Conservation (phyloP, 2,113 vertebrate species). For the Apistogramma diplotaenia region DNA sequence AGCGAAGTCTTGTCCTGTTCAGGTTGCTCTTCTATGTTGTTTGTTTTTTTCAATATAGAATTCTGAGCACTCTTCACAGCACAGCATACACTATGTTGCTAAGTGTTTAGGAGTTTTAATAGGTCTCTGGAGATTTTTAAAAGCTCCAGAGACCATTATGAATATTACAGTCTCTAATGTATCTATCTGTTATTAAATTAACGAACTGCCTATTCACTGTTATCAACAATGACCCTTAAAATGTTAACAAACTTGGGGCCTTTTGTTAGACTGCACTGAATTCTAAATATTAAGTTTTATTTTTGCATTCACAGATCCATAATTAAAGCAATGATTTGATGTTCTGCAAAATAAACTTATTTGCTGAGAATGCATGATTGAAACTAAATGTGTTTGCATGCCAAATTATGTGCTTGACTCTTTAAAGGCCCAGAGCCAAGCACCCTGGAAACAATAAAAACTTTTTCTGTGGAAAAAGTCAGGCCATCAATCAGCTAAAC, state of each 20-base stretch:
- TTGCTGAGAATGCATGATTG: background rate
- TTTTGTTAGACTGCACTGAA: background rate
- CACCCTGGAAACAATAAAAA: background rate
- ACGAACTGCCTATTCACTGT: background rate
- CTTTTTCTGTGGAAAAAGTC: background rate
- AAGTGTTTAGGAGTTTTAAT: no score
- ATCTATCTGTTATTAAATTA: background rate
- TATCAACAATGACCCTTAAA: background rate
- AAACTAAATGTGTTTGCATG: background rate
- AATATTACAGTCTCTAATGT: background rate
- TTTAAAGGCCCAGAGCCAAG: background rate
- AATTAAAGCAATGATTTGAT: background rate
- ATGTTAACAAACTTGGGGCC: fast-evolving
- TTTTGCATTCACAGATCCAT: background rate
- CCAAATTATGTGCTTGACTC: background rate
- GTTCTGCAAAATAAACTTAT: fast-evolving
- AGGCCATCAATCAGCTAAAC: background rate
- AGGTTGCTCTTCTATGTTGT: no score
- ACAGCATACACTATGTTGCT: no score
- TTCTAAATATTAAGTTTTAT: fast-evolving
- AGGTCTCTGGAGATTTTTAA: no score
- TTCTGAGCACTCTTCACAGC: no score
- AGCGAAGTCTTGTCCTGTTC: no score
- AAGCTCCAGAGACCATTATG: background rate
- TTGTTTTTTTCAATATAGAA: no score